Percentiles rank a stretch among this genome's conserved stretches.
Evolutionary conservation across 1,140 invertebrate species (phyloP).

Genomic region (Uloborus diversus): DNA sequence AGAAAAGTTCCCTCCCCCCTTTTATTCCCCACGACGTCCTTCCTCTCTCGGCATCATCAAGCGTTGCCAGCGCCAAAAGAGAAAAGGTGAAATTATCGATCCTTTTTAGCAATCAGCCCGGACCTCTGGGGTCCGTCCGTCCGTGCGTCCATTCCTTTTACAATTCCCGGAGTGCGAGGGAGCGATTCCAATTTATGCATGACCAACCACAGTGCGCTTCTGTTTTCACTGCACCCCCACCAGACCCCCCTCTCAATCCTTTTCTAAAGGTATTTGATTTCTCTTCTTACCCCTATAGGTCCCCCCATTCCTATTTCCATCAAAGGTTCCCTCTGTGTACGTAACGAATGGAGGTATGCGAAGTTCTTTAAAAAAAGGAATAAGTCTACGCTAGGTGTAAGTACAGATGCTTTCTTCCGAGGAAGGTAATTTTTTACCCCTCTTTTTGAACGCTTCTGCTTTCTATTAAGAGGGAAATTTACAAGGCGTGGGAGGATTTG

Average conservation of each 20-base stretch:
- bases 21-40: neutral
- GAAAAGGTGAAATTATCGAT: conserved; percentile 55
- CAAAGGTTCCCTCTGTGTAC: conserved; percentile 1
- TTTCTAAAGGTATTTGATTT: conserved; percentile 42
- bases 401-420: neutral
- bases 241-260: conserved; percentile 8
- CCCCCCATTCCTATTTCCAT: neutral
- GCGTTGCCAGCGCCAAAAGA: conserved; percentile 43
- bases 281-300: neutral
- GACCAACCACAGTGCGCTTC: conserved; percentile 49
- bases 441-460: too few species aligned
- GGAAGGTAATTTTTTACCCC: too few species aligned
- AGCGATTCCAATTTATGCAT: conserved; percentile 52
- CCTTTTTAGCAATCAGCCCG: conserved; percentile 42
- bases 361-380: conserved; percentile 6
- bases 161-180: conserved; percentile 25
- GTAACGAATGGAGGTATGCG: conserved; percentile 7
- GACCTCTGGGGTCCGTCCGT: conserved; percentile 30
- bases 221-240: conserved; percentile 10
- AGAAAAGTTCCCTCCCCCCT: conserved; percentile 1
- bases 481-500: too few species aligned
- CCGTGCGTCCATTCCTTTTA: conserved; percentile 42
- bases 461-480: too few species aligned
- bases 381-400: neutral
- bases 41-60: conserved; percentile 34